A percentile compares a stretch with the other conserved stretches of the same genome.
Conservation (phyloP, 2,888 invertebrate genomes). For the Quadroppia sp. region DNA sequence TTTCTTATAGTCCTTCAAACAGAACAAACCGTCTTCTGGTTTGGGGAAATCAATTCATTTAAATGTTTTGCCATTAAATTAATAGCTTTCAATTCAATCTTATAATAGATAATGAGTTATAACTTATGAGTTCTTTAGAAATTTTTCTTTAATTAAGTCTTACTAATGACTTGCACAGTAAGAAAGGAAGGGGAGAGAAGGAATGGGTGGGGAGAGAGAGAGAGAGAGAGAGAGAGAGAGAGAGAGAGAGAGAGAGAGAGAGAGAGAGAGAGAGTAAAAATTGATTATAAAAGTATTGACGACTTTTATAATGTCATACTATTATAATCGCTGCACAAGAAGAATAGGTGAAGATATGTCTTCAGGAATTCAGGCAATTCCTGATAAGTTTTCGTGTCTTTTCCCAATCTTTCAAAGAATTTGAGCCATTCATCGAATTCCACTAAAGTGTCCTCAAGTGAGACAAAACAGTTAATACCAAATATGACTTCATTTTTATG, state of each 20-base stretch:
- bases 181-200: background rate
- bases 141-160: conserved; percentile 19
- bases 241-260: background rate
- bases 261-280: background rate
- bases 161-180: conserved; percentile 2
- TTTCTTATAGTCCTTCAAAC: conserved; percentile 50
- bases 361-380: conserved; percentile 50
- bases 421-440: conserved; percentile 50
- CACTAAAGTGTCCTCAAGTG: conserved; percentile 48
- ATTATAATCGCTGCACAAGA: conserved; percentile 49
- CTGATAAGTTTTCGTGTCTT: conserved; percentile 48
- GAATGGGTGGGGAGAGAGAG: background rate
- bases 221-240: background rate
- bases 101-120: background rate
- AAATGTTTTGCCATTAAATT: conserved; percentile 17
- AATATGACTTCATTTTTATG: background rate
- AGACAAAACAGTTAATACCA: background rate
- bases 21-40: conserved; percentile 50
- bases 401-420: conserved; percentile 49
- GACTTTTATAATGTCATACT: conserved; percentile 48
- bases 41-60: conserved; percentile 23
- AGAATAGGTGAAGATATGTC: conserved; percentile 49
- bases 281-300: too few species aligned
- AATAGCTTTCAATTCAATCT: conserved; percentile 2
- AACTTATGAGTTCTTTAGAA: conserved; percentile 9